Conservation (phyloP, 2,113 vertebrate genomes). For the Oreochromis niloticus region DNA sequence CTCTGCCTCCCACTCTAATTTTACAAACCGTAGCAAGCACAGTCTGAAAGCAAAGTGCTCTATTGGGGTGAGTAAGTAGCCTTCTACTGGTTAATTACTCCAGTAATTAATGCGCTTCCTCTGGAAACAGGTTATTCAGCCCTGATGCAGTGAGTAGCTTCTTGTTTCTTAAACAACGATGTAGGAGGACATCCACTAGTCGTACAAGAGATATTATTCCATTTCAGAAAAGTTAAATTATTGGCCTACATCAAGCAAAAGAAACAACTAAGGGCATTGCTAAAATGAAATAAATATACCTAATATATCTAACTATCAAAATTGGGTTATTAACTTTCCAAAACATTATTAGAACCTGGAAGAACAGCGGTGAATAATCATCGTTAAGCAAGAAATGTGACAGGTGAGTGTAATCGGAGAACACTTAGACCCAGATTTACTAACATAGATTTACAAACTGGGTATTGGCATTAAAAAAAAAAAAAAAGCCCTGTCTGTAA, state of each 20-base stretch:
- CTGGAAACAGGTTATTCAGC: neutral
- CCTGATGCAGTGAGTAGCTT: neutral
- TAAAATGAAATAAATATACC: neutral
- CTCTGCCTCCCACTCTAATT: neutral
- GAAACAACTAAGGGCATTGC: neutral
- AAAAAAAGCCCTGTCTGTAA: neutral
- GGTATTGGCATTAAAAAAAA: neutral
- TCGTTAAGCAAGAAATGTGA: neutral
- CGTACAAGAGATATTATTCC: neutral
- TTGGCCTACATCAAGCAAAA: neutral
- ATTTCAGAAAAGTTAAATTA: accelerated
- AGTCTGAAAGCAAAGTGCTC: neutral
- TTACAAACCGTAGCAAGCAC: neutral
- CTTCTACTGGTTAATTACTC: neutral
- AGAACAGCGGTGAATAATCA: neutral
- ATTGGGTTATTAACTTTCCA: neutral
- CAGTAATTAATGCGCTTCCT: neutral
- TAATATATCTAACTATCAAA: neutral
- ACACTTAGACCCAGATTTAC: neutral
- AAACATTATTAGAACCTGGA: neutral
- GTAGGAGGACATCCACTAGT: neutral
- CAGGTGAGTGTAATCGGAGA: neutral
- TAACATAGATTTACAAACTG: neutral
- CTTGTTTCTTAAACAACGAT: neutral
- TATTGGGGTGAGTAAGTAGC: neutral